Base-by-base conservation (phyloP, 2,113 vertebrate genomes). In the Lepus europaeus region DNA sequence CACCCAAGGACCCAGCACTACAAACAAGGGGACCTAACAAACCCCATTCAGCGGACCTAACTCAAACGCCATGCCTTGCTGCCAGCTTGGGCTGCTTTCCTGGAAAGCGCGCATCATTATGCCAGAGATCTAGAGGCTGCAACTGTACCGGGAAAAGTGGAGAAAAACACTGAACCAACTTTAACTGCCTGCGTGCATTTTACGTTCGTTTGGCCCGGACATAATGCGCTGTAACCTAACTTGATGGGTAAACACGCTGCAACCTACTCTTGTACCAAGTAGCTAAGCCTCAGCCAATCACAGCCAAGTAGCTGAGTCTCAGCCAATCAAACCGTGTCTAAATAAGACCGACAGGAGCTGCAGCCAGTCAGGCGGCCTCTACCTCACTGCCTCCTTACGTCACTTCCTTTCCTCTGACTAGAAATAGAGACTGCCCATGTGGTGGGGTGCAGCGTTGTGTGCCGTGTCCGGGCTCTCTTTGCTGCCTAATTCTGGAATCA, bases 11-110 rank as follows among this genome's bases (percentile, higher is more conserved):
- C 36, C 36, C 20, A 4, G 1, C 25, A 61, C 16, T n/a, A 53
- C n/a, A 69, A 83, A 78, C 49, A 64, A 70, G 6, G 2, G 22
- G 17, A 5, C 59, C 22, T 8, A 45, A 45, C 6, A 45, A 45
- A 45, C 45, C 29, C 16, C 66, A 59, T 11, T 29, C 6, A 17
- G 68, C 19, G n/a, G 53, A 20, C 10, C 4, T 56, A 72, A 8
- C 25, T 1, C n/a, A 63, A 39, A 13, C 5, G 33, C 29, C 4
- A 3, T 17, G 13, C 59, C 36, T 49, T 29, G 70, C 9, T 4
- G 14, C 56, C 6, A 0, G 2, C 10, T 13, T 1, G 0, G 10
- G 1, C n/a, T 31, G 22, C 2, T 63, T 70, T 45, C 11, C 68
- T 51, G 5, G 70, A 77, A n/a, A 74, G 2, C 31, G 10, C 27